Base-by-base conservation (phyloP, 2,888 invertebrate species). In the Ophraella communa region DNA sequence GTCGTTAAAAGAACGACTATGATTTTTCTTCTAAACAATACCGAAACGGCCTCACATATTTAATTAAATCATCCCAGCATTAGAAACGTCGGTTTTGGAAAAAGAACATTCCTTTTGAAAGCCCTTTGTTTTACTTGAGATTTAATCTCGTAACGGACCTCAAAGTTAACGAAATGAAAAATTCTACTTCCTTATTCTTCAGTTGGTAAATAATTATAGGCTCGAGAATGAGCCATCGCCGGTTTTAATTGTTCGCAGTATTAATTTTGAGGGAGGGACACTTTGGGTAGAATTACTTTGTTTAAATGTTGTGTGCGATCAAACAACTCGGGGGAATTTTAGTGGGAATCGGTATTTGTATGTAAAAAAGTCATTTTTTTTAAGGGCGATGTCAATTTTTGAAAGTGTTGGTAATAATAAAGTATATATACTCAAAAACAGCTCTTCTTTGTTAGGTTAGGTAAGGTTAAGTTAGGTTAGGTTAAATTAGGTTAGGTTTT, bases 131-230 rank as follows among this genome's bases (percentile, higher is more conserved):
- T 44, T 23, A 47, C 35, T 63, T 27, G 21, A 35, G 58, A 58
- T 63, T 58, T 58, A 53, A 63, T 63, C 53, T 58, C 45, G 45
- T 17, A 47, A 33, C 35, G 58, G 58, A 58, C 63, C 52, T 58
- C 39, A 47, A 52, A 60, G 52, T 60, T 52, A 52, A 52, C 60
- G 52, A 10, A 52, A 53, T 42, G 44, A 60, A 60, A 60, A 60
- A 60, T 44, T 52, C 52, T 42, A 60, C 49, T 58, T 35, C 20
- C 60, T 60, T 60, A 52, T 27, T 53, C 44, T 44, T 60, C 27
- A 39, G 47, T 23, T 23, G 21, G 51, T n/a, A 59, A 59, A 59
- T 59, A 51, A 51, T 51, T 51, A 51, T 51, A 51, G 52, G 52
- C 51, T 24, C 39, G 27, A 18, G 51, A 23, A 51, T 39, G n/a